These are phyloP conservation scores for Trichonephila clavipes DNA, from an alignment of 1,140 invertebrate genomes.

Conservation along the genomic window DNA sequence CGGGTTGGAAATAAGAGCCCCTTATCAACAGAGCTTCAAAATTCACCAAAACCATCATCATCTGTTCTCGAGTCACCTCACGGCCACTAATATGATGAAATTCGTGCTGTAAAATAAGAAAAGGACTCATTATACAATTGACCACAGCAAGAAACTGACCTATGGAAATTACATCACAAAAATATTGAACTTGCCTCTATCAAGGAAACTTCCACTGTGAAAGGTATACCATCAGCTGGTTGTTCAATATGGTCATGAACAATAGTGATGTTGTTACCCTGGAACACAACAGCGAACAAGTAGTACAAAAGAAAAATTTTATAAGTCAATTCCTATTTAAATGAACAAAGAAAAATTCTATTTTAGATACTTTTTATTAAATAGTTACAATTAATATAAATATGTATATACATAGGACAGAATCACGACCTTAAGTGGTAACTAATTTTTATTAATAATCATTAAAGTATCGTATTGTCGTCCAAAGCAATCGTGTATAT, in stretches of 20 bases:
- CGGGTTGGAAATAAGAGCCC: constrained; percentile 91
- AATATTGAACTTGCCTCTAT: constrained; percentile 56
- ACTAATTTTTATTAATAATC: too few relatives aligned
- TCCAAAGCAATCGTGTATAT: too few relatives aligned
- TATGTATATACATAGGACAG: too few relatives aligned
- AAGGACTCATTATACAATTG: not conserved
- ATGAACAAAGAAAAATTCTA: too few relatives aligned
- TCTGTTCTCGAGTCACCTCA: constrained; percentile 89
- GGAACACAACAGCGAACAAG: constrained; percentile 81
- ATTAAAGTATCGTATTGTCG: too few relatives aligned
- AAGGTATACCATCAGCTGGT: constrained; percentile 84
- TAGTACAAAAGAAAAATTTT: too few relatives aligned
- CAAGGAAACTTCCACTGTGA: constrained; percentile 81
- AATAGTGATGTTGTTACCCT: constrained; percentile 86
- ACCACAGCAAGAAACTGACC: too few relatives aligned
- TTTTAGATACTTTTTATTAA: too few relatives aligned
- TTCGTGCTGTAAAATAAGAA: constrained; percentile 84
- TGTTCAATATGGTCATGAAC: constrained; percentile 88
- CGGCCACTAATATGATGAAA: constrained; percentile 85
- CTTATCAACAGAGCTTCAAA: constrained; percentile 91
- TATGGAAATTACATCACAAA: not conserved
- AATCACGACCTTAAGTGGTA: too few relatives aligned
- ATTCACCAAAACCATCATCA: constrained; percentile 94
- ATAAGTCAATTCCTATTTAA: too few relatives aligned
- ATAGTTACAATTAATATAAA: too few relatives aligned